These are phyloP conservation scores for Caenorhabditis macrosperma DNA, from an alignment of 2,888 invertebrate genomes.

Conservation along the genomic window DNA sequence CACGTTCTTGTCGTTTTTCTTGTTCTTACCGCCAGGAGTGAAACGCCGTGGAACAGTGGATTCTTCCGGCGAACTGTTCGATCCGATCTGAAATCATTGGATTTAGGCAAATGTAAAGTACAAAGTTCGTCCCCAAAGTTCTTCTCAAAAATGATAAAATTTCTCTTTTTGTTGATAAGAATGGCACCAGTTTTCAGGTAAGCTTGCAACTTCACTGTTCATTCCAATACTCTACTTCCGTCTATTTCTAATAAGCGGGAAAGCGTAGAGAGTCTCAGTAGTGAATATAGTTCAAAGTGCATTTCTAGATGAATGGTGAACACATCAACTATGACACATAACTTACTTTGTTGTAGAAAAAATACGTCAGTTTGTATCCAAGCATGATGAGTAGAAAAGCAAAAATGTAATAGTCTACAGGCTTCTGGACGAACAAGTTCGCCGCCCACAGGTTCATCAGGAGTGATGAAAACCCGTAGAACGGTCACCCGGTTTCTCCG, in stretches of 20 bases:
- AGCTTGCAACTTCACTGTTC: not conserved
- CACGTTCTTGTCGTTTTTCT: slow-evolving; percentile 26
- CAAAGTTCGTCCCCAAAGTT: not conserved
- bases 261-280: not conserved
- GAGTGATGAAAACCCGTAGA: not conserved
- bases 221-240: not conserved
- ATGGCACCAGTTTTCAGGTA: not conserved
- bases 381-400: slow-evolving; percentile 16
- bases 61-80: slow-evolving; percentile 19
- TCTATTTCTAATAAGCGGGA: too few species aligned
- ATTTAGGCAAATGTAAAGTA: not conserved
- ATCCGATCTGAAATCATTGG: slow-evolving; percentile 17
- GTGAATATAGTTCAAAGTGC: not conserved
- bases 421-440: not conserved
- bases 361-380: slow-evolving; percentile 13
- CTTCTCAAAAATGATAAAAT: too few species aligned
- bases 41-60: not conserved
- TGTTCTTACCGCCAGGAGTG: slow-evolving; percentile 19
- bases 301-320: not conserved
- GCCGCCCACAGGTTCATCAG: slow-evolving; percentile 17
- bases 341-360: slow-evolving; percentile 13
- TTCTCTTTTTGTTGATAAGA: not conserved
- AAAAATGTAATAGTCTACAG: slow-evolving; percentile 24
- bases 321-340: not conserved
- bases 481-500: not conserved